A percentile compares a stretch with the other conserved stretches of the same genome.
Conservation (phyloP, 2,888 invertebrate genomes). For the Pogonocherus hispidulus region DNA sequence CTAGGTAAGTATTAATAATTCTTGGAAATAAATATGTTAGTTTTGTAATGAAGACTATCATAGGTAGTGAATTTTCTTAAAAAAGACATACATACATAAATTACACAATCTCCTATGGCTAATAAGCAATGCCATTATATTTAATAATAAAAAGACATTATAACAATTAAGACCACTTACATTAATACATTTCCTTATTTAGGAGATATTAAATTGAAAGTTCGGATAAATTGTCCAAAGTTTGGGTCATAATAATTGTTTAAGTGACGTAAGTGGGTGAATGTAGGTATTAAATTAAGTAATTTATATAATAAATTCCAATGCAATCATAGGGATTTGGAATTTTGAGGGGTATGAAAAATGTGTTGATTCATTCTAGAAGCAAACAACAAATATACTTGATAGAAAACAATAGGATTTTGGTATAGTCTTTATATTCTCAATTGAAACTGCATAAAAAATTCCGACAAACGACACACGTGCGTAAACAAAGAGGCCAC, state of each 20-base stretch:
- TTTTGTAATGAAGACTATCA: too few species aligned
- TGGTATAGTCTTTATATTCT: too few species aligned
- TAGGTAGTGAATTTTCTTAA: neutral
- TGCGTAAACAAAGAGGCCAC: too few species aligned
- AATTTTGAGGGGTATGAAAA: neutral
- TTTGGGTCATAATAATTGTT: neutral
- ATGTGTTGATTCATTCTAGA: neutral
- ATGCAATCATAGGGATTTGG: neutral
- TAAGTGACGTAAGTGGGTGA: neutral
- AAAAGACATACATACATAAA: neutral
- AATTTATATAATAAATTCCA: neutral
- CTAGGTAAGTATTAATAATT: too few species aligned
- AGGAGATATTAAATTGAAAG: neutral
- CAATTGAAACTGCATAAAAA: too few species aligned
- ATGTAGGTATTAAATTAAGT: slow-evolving; percentile 1
- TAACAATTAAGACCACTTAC: neutral
- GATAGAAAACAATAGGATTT: too few species aligned
- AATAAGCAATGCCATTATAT: neutral
- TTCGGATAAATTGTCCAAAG: slow-evolving; percentile 1
- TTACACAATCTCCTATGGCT: neutral
- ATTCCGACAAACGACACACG: too few species aligned
- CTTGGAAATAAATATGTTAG: too few species aligned
- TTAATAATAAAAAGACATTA: neutral
- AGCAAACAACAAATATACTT: neutral
- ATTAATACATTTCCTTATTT: neutral